Base-by-base conservation (phyloP, 1,140 invertebrate genomes). In the Ectropis grisescens region DNA sequence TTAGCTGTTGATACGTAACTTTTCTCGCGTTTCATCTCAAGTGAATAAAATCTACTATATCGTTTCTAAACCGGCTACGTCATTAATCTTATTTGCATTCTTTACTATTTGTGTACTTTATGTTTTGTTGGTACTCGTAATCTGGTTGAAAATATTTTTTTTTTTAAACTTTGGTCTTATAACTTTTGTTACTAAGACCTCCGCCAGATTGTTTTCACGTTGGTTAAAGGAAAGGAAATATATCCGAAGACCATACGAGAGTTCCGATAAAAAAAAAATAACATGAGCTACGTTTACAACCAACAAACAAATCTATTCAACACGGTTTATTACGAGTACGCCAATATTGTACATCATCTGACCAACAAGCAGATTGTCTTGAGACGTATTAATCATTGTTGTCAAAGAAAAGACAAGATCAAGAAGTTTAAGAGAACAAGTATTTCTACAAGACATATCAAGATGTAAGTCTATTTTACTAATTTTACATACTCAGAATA, bases 391-490 rank as follows among this genome's bases (percentile, higher is more conserved):
- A 58, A 52, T 34, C 44, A 41, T 38, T 54, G 30, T 46, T 57
- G 13, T 41, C 57, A 61, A 48, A 47, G 53, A 59, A 69, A 55
- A 28, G 55, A 65, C 39, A 64, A 58, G 37, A 52, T 58, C 22
- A 68, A 58, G 47, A 75, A 67, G 37, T 64, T 67, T 47, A 75
- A 62, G 53, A n/a, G n/a, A n/a, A 58, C 43, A 53, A 42, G 47
- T 27, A 36, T 47, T 48, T 47, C 29, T 27, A 59, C 38, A 59
- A 64, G 39, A 62, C 44, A 58, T 22, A 22, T 46, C 22, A 69
- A 54, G 47, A 69, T 72, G 65, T 69, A 58, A 69, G 67, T 71
- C 57, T 25, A 11, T 38, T 22, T 12, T 5, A 24, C 25, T 16
- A 24, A 5, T 22, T 2, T 13, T 22, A 27, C 8, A 10, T 14